These are phyloP conservation scores for Allygus modestus DNA, from an alignment of 2,888 invertebrate species.

Conservation along the genomic window DNA sequence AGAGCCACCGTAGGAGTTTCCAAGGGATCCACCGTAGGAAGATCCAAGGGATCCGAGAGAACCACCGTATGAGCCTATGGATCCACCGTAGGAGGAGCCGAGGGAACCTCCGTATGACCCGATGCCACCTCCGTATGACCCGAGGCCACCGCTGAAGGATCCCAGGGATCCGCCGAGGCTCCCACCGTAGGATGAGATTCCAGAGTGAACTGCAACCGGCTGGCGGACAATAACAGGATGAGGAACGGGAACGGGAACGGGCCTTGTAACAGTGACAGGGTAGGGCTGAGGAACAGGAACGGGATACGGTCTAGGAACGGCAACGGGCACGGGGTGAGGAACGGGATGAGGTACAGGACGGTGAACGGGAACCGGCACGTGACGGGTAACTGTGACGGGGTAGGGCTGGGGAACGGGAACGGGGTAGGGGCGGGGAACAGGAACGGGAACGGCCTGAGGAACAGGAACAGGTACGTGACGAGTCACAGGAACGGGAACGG, in stretches of 20 bases:
- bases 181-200: slow-evolving; percentile 24
- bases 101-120: slow-evolving; percentile 33
- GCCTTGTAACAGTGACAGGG: slow-evolving; percentile 63
- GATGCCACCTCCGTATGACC: slow-evolving; percentile 25
- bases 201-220: slow-evolving; percentile 53
- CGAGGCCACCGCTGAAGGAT: slow-evolving; percentile 68
- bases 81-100: slow-evolving; percentile 33
- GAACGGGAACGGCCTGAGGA: slow-evolving; percentile 64
- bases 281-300: slow-evolving; percentile 65
- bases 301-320: slow-evolving; percentile 71
- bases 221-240: slow-evolving; percentile 64
- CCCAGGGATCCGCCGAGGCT: slow-evolving; percentile 31
- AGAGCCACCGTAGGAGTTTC: slow-evolving; percentile 27
- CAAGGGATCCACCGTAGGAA: slow-evolving; percentile 32
- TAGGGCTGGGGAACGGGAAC: slow-evolving; percentile 63
- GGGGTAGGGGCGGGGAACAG: slow-evolving; percentile 62
- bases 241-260: slow-evolving; percentile 63
- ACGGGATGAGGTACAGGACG: slow-evolving; percentile 64
- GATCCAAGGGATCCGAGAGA: slow-evolving; percentile 67
- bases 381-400: slow-evolving; percentile 62
- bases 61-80: not conserved
- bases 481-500: slow-evolving; percentile 63
- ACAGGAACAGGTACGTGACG: slow-evolving; percentile 64
- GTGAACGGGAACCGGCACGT: slow-evolving; percentile 61
- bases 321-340: slow-evolving; percentile 72